A percentile compares a stretch with the other conserved stretches of the same genome.
phyloP scores from a whole-genome alignment of 2,888 invertebrate genomes.

The Leptarthrus brevirostris region DNA sequence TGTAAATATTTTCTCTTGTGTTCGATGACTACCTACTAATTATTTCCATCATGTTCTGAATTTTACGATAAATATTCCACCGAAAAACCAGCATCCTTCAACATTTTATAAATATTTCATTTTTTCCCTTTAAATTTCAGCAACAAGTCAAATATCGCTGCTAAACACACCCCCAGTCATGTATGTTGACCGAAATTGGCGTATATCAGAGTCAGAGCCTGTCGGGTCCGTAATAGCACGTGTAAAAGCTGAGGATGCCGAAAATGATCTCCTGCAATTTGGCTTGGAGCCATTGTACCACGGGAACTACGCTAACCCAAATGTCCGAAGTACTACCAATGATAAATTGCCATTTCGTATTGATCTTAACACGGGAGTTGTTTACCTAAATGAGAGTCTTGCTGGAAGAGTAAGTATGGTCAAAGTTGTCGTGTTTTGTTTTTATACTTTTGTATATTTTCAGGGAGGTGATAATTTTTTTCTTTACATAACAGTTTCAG shows the following conservation, averaged over 20 bases:
- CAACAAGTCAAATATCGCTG: constrained; percentile 56
- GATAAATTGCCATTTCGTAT: constrained; percentile 78
- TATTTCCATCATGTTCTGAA: too few species aligned
- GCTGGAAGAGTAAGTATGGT: constrained; percentile 76
- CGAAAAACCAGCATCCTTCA: too few species aligned
- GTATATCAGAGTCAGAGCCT: constrained; percentile 76
- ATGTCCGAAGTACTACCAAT: constrained; percentile 52
- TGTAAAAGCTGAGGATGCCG: constrained; percentile 75
- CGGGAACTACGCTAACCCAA: constrained; percentile 58
- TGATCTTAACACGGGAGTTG: constrained; percentile 78
- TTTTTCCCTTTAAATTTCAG: constrained; percentile 55
- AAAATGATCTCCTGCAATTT: constrained; percentile 74
- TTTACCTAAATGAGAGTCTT: constrained; percentile 83
- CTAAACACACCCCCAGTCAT: constrained; percentile 73
- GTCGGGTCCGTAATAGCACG: constrained; percentile 79
- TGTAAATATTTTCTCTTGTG: too few species aligned
- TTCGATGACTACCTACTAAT: too few species aligned
- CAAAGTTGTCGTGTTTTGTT: background rate
- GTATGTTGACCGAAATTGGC: constrained; percentile 80
- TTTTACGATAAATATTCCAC: too few species aligned
- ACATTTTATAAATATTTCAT: background rate
- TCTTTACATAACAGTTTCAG: constrained; percentile 76
- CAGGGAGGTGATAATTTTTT: constrained; percentile 76
- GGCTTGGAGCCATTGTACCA: constrained; percentile 74
- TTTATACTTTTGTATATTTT: constrained; percentile 58